phyloP scores from a whole-genome alignment of 2,888 invertebrate species.

The Cataglyphis livida region DNA sequence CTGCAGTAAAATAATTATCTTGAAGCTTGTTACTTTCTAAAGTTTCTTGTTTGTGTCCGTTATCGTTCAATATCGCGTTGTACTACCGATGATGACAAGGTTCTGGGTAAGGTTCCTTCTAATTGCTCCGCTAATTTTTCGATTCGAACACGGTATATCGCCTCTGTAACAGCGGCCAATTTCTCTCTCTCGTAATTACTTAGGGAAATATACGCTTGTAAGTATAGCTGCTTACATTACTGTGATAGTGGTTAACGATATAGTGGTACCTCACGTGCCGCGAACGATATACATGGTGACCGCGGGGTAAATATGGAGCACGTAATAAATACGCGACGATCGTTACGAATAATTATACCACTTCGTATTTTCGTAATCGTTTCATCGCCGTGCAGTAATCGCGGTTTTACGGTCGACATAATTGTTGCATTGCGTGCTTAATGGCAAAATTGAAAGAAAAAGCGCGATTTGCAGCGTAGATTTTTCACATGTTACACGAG shows the following conservation, averaged over 20 bases:
- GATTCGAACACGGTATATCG: slow-evolving; percentile 13
- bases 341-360: slow-evolving; percentile 50
- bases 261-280: slow-evolving; percentile 48
- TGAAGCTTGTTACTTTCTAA: slow-evolving; percentile 18
- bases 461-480: slow-evolving; percentile 16
- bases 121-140: slow-evolving; percentile 22
- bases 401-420: slow-evolving; percentile 17
- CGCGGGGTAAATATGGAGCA: slow-evolving; percentile 19
- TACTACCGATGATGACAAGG: slow-evolving; percentile 21
- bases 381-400: slow-evolving; percentile 35
- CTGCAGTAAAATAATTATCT: slow-evolving; percentile 34
- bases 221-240: slow-evolving; percentile 41
- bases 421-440: slow-evolving; percentile 32
- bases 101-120: slow-evolving; percentile 20
- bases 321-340: slow-evolving; percentile 48
- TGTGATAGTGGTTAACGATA: slow-evolving; percentile 37
- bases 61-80: neutral
- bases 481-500: neutral
- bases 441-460: slow-evolving; percentile 3
- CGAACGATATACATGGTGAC: slow-evolving; percentile 33
- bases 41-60: slow-evolving; percentile 18
- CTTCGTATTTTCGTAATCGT: slow-evolving; percentile 39
- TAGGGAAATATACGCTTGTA: slow-evolving; percentile 43
- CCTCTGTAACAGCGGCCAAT: neutral
- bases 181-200: slow-evolving; percentile 43